Evolutionary conservation across 1,140 invertebrate genomes (phyloP).

Genomic region (Leptopilina clavipes): DNA sequence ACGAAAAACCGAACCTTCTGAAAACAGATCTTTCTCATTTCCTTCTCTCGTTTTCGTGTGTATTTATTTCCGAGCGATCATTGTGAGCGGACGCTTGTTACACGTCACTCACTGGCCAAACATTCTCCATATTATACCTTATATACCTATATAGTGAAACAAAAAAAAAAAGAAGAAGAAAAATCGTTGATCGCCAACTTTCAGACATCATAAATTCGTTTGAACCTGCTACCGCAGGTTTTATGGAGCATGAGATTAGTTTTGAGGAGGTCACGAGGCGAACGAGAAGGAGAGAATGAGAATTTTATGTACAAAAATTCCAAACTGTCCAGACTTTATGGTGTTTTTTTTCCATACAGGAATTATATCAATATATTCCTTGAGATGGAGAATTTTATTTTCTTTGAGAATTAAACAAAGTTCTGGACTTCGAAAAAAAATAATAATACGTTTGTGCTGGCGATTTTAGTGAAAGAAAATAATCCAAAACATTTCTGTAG

Average conservation of each 20-base stretch:
- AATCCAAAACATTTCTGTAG: too few relatives aligned
- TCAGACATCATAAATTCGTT: slow-evolving; percentile 58
- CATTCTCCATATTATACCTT: slow-evolving; percentile 6
- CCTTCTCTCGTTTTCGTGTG: neutral
- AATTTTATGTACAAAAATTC: neutral
- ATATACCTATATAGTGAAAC: too few relatives aligned
- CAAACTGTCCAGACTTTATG: neutral
- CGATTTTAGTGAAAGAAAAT: too few relatives aligned
- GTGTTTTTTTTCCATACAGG: neutral
- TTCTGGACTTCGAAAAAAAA: too few relatives aligned
- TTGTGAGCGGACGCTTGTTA: neutral
- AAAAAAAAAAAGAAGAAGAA: neutral
- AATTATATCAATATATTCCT: neutral
- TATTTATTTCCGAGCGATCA: slow-evolving; percentile 23
- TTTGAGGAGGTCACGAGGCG: slow-evolving; percentile 52
- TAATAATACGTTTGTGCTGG: too few relatives aligned
- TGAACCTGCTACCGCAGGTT: slow-evolving; percentile 50
- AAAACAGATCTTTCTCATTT: slow-evolving; percentile 30
- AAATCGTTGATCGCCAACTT: slow-evolving; percentile 49
- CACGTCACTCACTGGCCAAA: slow-evolving; percentile 23
- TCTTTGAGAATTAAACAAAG: too few relatives aligned
- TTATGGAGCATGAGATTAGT: slow-evolving; percentile 63
- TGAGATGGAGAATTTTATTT: neutral
- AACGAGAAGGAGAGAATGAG: slow-evolving; percentile 8
- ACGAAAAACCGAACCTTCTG: slow-evolving; percentile 20